Percentiles rank a stretch among this genome's conserved stretches.
phyloP scores from a whole-genome alignment of 1,140 invertebrate species.

The Eueides isabella region DNA sequence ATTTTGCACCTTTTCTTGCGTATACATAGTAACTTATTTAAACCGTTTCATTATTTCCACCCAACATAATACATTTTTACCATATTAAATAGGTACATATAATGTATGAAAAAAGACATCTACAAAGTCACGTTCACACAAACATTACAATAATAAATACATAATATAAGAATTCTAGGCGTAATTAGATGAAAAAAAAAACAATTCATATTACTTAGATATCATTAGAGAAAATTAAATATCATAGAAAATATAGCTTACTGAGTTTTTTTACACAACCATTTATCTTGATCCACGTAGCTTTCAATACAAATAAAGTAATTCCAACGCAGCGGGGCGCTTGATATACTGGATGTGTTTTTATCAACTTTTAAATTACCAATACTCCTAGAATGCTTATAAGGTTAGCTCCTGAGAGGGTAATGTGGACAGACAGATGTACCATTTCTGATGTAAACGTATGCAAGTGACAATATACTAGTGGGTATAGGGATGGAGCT shows the following conservation, averaged over 20 bases:
- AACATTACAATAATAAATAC: neutral
- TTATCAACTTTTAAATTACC: constrained; percentile 12
- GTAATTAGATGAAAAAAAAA: neutral
- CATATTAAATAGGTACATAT: too few species aligned
- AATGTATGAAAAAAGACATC: neutral
- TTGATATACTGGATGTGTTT: constrained; percentile 10
- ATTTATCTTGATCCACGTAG: constrained; percentile 11
- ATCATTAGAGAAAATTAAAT: constrained; percentile 7
- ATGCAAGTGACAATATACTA: neutral
- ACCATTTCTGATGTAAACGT: neutral
- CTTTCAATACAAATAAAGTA: constrained; percentile 10
- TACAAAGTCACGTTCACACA: neutral
- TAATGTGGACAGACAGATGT: constrained; percentile 13
- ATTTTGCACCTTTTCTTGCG: too few species aligned
- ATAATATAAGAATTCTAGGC: neutral
- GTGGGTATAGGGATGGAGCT: neutral
- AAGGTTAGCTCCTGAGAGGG: neutral
- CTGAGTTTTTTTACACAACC: neutral
- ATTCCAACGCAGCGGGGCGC: constrained; percentile 10
- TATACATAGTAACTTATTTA: too few species aligned
- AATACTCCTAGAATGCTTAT: constrained; percentile 3
- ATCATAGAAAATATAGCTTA: constrained; percentile 7
- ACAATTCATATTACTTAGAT: neutral
- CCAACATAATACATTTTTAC: too few species aligned
- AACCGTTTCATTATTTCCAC: too few species aligned